phyloP scores from a whole-genome alignment of 2,888 invertebrate species.

The Chloromyia formosa region DNA sequence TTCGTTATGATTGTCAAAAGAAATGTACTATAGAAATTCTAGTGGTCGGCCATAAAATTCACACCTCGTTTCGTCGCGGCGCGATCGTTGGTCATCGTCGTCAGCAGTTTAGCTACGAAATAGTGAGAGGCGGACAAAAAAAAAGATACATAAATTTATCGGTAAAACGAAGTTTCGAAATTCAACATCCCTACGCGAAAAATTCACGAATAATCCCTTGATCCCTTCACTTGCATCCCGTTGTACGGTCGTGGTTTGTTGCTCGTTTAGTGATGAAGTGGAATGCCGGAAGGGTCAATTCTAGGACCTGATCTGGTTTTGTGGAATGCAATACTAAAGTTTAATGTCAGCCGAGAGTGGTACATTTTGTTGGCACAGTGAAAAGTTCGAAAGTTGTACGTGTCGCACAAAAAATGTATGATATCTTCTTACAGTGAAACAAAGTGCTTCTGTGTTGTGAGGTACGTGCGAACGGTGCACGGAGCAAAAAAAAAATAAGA shows the following conservation, averaged over 20 bases:
- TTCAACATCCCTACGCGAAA: not conserved
- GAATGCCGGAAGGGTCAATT: conserved; percentile 26
- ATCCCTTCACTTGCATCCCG: not conserved
- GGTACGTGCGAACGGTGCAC: too few relatives aligned
- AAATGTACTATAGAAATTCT: conserved; percentile 47
- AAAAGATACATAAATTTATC: not conserved
- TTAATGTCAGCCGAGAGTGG: too few relatives aligned
- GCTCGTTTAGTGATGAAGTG: conserved; percentile 5
- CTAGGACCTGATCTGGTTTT: conserved; percentile 31
- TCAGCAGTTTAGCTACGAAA: not conserved
- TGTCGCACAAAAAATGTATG: too few relatives aligned
- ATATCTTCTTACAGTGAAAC: too few relatives aligned
- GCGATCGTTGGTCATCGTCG: conserved; percentile 26
- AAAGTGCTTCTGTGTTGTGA: too few relatives aligned
- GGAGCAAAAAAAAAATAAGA: too few relatives aligned
- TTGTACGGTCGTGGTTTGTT: not conserved
- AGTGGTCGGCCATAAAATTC: conserved; percentile 49
- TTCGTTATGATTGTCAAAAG: conserved; percentile 42
- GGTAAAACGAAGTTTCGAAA: not conserved
- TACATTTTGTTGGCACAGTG: too few relatives aligned
- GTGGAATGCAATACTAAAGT: not conserved
- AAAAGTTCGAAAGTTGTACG: too few relatives aligned
- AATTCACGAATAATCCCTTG: not conserved
- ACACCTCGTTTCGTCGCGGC: conserved; percentile 42
- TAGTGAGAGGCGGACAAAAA: not conserved